Evolutionary conservation across 2,797 vertebrate genomes (phyloP).

Genomic region (Acanthurus lineatus): DNA sequence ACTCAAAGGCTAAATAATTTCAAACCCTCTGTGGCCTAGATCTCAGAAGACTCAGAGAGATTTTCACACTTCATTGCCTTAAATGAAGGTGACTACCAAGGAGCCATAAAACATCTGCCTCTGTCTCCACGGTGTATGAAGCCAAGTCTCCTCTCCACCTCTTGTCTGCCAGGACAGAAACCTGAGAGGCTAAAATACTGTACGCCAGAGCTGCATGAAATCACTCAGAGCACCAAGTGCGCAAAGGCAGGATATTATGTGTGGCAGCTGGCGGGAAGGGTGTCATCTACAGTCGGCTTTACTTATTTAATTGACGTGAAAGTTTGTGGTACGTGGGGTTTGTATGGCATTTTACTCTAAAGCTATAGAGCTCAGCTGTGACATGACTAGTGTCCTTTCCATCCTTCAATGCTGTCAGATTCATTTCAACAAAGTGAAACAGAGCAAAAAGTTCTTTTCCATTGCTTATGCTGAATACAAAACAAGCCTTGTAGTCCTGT

Average conservation of each 20-base stretch:
- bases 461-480: conserved; percentile 45
- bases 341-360: conserved; percentile 9
- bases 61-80: conserved; percentile 72
- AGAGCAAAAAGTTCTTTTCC: conserved; percentile 48
- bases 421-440: conserved; percentile 42
- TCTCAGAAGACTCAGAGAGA: conserved; percentile 24
- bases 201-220: conserved; percentile 40
- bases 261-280: conserved; percentile 5
- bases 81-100: conserved; percentile 64
- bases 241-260: conserved; percentile 11
- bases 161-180: conserved; percentile 47
- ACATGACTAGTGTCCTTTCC: conserved; percentile 41
- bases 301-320: conserved; percentile 15
- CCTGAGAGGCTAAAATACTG: conserved; percentile 46
- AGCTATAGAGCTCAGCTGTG: conserved; percentile 33
- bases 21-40: conserved; percentile 25
- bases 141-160: conserved; percentile 53
- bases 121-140: conserved; percentile 28
- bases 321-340: conserved; percentile 8
- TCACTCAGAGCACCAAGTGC: conserved; percentile 6
- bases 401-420: conserved; percentile 28
- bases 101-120: conserved; percentile 68
- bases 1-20: conserved; percentile 42
- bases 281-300: conserved; percentile 7
- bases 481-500: conserved; percentile 22